Conservation (phyloP, 2,113 vertebrate species). For the Phylloscopus trochilus region DNA sequence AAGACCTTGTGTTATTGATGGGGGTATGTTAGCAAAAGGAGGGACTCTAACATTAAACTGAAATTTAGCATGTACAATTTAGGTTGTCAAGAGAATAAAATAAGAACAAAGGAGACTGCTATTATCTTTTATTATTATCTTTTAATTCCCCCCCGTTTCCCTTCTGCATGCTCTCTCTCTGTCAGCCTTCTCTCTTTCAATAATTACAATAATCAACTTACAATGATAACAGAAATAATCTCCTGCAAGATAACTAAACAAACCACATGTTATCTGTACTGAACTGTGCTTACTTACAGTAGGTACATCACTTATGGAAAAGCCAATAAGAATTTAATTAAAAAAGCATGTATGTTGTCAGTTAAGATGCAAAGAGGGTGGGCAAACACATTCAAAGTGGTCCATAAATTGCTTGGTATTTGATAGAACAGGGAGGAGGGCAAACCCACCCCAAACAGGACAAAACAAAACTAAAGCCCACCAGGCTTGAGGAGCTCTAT, state of each 20-base stretch:
- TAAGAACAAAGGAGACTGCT: conserved; percentile 60
- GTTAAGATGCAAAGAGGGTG: conserved; percentile 16
- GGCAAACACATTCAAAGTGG: neutral
- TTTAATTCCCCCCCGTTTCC: conserved; percentile 49
- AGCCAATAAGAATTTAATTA: conserved; percentile 70
- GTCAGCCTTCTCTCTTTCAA: conserved; percentile 61
- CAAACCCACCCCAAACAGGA: neutral
- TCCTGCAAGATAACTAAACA: conserved; percentile 68
- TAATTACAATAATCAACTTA: conserved; percentile 72
- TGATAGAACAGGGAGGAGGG: conserved; percentile 3
- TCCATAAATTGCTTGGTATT: conserved; percentile 4
- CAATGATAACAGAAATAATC: conserved; percentile 71
- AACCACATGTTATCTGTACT: conserved; percentile 57
- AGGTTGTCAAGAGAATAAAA: conserved; percentile 50
- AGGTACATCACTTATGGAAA: conserved; percentile 61
- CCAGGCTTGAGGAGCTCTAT: conserved; percentile 19
- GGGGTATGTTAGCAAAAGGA: conserved; percentile 30
- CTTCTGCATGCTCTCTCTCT: conserved; percentile 20
- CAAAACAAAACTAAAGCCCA: neutral
- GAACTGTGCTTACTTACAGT: conserved; percentile 41
- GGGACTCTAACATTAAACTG: conserved; percentile 34
- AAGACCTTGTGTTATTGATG: conserved; percentile 23
- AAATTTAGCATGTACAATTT: conserved; percentile 47
- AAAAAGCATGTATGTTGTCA: conserved; percentile 48
- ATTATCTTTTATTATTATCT: conserved; percentile 70